A percentile compares a stretch with the other conserved stretches of the same genome.
phyloP scores from a whole-genome alignment of 2,888 invertebrate genomes.

The Hydropsyche betteni region DNA sequence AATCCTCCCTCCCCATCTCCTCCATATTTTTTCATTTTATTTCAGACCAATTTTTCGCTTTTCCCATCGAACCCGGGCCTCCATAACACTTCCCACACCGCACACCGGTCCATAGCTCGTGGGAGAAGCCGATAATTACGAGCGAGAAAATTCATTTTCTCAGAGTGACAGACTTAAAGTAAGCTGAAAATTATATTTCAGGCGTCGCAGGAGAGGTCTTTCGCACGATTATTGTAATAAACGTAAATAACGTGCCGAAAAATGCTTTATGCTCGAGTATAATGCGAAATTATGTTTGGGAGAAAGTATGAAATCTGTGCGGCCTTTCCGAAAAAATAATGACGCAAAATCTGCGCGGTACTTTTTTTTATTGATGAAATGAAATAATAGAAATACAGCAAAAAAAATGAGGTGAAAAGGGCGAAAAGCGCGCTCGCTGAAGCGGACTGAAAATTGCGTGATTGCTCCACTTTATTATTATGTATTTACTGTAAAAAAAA shows the following conservation, averaged over 20 bases:
- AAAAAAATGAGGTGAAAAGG: no score
- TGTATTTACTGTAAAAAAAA: no score
- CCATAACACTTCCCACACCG: not conserved
- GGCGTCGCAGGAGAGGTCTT: not conserved
- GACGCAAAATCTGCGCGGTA: no score
- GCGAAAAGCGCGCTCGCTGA: not conserved
- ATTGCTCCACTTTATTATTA: constrained; percentile 12
- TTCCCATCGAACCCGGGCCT: not conserved
- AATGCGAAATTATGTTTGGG: no score
- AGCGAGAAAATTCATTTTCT: constrained; percentile 34
- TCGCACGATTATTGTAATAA: not conserved
- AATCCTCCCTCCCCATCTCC: no score
- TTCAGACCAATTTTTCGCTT: not conserved
- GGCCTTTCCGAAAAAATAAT: no score
- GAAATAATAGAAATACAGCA: no score
- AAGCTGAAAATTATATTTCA: constrained; percentile 31
- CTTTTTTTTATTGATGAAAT: no score
- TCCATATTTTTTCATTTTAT: no score
- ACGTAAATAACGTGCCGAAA: not conserved
- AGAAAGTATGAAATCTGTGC: no score
- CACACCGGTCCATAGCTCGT: not conserved
- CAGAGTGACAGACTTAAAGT: constrained; percentile 19
- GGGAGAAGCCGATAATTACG: constrained; percentile 25
- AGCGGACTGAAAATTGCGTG: constrained; percentile 7
- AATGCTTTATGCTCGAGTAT: no score